Percentiles rank a stretch among this genome's conserved stretches.
Evolutionary conservation across 2,113 vertebrate species (phyloP).

Genomic region (Saguinus imperator): DNA sequence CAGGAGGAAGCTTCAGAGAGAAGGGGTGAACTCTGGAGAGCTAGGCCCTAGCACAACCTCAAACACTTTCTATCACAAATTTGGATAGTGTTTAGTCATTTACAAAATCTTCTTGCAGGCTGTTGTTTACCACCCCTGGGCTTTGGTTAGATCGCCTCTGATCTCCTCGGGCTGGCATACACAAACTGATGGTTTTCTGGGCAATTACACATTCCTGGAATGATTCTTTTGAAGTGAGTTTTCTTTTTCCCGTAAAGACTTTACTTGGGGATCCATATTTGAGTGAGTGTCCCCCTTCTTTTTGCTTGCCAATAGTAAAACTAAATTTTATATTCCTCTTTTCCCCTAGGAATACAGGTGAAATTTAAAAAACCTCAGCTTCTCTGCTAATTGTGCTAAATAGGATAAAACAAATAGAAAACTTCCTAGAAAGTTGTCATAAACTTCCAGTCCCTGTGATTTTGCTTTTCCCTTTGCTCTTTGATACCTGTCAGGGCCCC

Average conservation of each 20-base stretch:
- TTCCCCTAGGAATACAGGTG: neutral
- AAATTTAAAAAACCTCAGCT: neutral
- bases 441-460: neutral
- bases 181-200: neutral
- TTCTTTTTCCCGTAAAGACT: neutral
- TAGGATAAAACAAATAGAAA: neutral
- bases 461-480: neutral
- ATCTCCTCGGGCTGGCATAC: neutral
- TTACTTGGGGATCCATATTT: neutral
- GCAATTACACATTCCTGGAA: neutral
- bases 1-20: neutral
- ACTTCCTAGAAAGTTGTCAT: neutral
- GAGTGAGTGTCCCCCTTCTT: neutral
- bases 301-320: neutral
- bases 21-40: neutral
- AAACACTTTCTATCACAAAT: neutral
- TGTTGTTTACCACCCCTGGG: neutral
- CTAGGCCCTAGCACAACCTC: neutral
- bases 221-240: neutral
- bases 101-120: neutral
- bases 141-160: neutral
- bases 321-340: neutral
- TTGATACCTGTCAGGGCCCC: neutral
- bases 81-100: neutral
- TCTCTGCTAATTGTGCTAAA: neutral